phyloP scores from a whole-genome alignment of 2,888 invertebrate species.

The Melangyna quadrimaculata region DNA sequence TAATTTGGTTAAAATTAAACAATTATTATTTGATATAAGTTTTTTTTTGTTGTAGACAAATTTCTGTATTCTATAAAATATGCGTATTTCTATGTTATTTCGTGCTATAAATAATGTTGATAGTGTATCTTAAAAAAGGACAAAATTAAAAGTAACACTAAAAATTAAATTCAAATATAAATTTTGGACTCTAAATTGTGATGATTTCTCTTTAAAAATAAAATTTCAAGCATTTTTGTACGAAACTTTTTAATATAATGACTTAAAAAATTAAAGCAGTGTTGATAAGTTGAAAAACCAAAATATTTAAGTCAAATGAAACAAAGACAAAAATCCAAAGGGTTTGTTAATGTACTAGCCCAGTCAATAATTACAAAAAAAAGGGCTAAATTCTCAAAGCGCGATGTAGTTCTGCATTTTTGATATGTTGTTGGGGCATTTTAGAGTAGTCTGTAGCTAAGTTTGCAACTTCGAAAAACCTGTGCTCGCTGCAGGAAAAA shows the following conservation, averaged over 20 bases:
- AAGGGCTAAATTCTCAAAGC: too few species aligned
- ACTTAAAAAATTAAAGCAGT: neutral
- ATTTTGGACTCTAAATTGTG: slow-evolving; percentile 70
- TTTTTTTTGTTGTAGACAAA: slow-evolving; percentile 66
- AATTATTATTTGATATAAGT: slow-evolving; percentile 35
- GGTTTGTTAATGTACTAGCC: slow-evolving; percentile 36
- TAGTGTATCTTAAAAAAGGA: slow-evolving; percentile 49
- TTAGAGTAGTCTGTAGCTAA: too few species aligned
- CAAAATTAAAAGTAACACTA: slow-evolving; percentile 19
- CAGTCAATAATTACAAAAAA: too few species aligned
- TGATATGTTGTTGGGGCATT: too few species aligned
- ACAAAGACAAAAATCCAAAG: slow-evolving; percentile 10
- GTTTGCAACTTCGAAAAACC: too few species aligned
- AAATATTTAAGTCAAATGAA: slow-evolving; percentile 25
- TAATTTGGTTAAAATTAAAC: slow-evolving; percentile 46
- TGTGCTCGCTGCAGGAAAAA: too few species aligned
- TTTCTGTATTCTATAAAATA: slow-evolving; percentile 43
- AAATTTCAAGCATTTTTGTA: slow-evolving; percentile 61
- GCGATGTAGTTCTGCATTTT: too few species aligned
- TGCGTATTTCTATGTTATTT: slow-evolving; percentile 42
- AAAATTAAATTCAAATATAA: slow-evolving; percentile 13
- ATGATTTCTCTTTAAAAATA: slow-evolving; percentile 69
- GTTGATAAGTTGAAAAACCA: slow-evolving; percentile 43
- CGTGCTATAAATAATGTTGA: slow-evolving; percentile 57
- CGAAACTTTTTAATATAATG: slow-evolving; percentile 57